Conservation (phyloP, 2,113 vertebrate genomes). For the Turdus rufiventris region DNA sequence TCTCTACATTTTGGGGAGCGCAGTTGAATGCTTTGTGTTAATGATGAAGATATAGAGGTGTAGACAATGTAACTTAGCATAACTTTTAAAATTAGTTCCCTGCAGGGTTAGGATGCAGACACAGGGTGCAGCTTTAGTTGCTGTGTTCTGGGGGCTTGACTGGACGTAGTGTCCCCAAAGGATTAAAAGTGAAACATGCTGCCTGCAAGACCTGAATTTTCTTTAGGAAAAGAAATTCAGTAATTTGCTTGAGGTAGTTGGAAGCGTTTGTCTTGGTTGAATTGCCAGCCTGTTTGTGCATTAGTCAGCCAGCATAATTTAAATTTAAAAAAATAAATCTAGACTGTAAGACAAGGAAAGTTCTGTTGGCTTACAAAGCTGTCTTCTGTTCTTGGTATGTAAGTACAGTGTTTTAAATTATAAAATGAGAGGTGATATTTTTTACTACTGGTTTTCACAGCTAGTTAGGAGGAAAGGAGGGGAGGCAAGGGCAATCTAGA, state of each 20-base stretch:
- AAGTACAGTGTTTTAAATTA: not conserved
- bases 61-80: fast-evolving
- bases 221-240: not conserved
- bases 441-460: not conserved
- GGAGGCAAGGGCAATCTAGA: not conserved
- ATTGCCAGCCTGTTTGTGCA: constrained; percentile 42
- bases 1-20: fast-evolving
- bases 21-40: not conserved
- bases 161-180: not conserved
- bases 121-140: not conserved
- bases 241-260: constrained; percentile 4
- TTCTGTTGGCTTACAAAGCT: constrained; percentile 59
- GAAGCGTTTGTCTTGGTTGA: not conserved
- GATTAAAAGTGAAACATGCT: not conserved
- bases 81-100: not conserved
- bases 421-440: constrained; percentile 23
- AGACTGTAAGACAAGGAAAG: constrained; percentile 29
- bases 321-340: not conserved
- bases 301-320: constrained; percentile 24
- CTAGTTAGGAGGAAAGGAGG: not conserved
- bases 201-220: not conserved
- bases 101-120: not conserved
- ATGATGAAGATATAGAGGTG: not conserved
- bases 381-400: constrained; percentile 15
- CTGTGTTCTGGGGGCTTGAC: not conserved